Percentiles rank a stretch among this genome's conserved stretches.
Evolutionary conservation across 2,888 invertebrate genomes (phyloP).

Genomic region (Drosophila barbarae): DNA sequence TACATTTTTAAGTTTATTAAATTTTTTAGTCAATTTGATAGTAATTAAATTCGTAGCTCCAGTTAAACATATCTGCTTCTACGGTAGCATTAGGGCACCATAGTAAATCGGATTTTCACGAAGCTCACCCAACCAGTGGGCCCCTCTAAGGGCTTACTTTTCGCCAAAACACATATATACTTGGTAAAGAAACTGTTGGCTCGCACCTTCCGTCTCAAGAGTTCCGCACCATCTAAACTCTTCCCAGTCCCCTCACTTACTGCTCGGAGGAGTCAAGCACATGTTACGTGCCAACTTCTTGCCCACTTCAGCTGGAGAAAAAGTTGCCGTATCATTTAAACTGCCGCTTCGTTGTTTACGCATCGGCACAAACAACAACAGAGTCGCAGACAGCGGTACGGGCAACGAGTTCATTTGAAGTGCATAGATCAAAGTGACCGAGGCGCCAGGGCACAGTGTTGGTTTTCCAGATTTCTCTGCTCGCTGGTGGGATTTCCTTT

Average conservation of each 20-base stretch:
- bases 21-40: background rate
- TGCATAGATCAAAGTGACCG: conserved; percentile 71
- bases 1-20: background rate
- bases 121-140: too few species aligned
- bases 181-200: background rate
- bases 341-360: conserved; percentile 69
- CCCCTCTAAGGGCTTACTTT: background rate
- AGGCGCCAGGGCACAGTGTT: conserved; percentile 53
- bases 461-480: conserved; percentile 31
- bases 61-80: background rate
- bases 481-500: conserved; percentile 16
- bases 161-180: background rate
- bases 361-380: conserved; percentile 60
- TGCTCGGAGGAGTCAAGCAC: conserved; percentile 31
- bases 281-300: conserved; percentile 60
- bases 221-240: background rate
- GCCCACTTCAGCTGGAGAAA: conserved; percentile 57
- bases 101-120: background rate
- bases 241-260: background rate
- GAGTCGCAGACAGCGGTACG: conserved; percentile 25
- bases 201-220: conserved; percentile 1
- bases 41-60: background rate
- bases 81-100: background rate
- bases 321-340: conserved; percentile 71
- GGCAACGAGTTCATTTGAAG: conserved; percentile 65